A percentile compares a stretch with the other conserved stretches of the same genome.
Evolutionary conservation across 1,140 invertebrate species (phyloP).

Genomic region (Lordiphosa collinella): DNA sequence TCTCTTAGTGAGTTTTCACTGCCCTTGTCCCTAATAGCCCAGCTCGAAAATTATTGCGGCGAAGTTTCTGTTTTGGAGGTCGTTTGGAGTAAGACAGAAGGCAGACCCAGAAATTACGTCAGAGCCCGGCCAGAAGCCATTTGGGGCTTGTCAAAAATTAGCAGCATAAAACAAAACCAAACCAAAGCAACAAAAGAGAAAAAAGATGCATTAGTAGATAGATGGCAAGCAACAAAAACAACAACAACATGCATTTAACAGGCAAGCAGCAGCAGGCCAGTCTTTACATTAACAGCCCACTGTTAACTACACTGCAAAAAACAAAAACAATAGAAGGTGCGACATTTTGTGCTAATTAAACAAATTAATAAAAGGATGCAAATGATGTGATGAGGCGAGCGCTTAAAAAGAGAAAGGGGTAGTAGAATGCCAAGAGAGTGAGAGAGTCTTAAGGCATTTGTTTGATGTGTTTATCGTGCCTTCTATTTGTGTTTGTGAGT

Average conservation of each 20-base stretch:
- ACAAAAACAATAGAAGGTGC: constrained; percentile 38
- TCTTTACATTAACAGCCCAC: constrained; percentile 40
- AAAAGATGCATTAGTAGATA: constrained; percentile 54
- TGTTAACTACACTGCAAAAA: constrained; percentile 60
- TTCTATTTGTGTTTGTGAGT: constrained; percentile 12
- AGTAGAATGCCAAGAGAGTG: constrained; percentile 20
- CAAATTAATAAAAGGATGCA: constrained; percentile 51
- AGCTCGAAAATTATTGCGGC: constrained; percentile 41
- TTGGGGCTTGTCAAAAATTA: constrained; percentile 71
- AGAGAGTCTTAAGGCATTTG: constrained; percentile 16
- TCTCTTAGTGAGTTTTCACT: constrained; percentile 16
- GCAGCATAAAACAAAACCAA: constrained; percentile 46
- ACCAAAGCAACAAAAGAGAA: constrained; percentile 22
- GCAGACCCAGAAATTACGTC: constrained; percentile 48
- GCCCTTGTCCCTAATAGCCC: constrained; percentile 17
- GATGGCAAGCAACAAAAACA: constrained; percentile 27
- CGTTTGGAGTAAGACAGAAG: constrained; percentile 31
- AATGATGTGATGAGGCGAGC: constrained; percentile 61
- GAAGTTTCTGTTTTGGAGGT: constrained; percentile 48
- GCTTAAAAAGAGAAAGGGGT: constrained; percentile 17
- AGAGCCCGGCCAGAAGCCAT: constrained; percentile 49
- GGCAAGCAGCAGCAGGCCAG: constrained; percentile 13
- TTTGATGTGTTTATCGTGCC: constrained; percentile 10
- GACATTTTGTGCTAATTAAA: constrained; percentile 53
- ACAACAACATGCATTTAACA: constrained; percentile 38